A percentile compares a stretch with the other conserved stretches of the same genome.
Conservation (phyloP, 2,113 vertebrate species). For the Anas platyrhynchos region DNA sequence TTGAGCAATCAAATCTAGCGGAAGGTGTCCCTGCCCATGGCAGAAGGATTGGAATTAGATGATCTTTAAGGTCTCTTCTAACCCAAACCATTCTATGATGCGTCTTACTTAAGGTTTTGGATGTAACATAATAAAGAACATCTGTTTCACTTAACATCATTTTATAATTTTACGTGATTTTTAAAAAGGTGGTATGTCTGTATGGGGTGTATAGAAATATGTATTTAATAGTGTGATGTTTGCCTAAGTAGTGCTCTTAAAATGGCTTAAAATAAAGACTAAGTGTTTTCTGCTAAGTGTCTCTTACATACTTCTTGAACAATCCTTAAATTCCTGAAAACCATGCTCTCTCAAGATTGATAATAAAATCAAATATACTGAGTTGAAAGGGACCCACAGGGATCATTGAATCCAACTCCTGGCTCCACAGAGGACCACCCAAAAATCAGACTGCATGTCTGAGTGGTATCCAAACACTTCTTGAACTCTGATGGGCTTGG, state of each 20-base stretch:
- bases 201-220: not conserved
- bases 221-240: not conserved
- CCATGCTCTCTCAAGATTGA: not conserved
- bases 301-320: rapidly evolving
- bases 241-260: not conserved
- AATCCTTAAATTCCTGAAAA: not conserved
- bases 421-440: too few relatives aligned
- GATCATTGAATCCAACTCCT: too few relatives aligned
- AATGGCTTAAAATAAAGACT: not conserved
- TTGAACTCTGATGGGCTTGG: too few relatives aligned
- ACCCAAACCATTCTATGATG: too few relatives aligned
- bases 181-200: not conserved
- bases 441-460: too few relatives aligned
- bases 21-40: too few relatives aligned
- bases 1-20: too few relatives aligned
- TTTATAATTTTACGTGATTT: not conserved
- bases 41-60: too few relatives aligned
- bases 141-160: not conserved
- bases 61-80: too few relatives aligned
- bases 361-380: not conserved
- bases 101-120: not conserved
- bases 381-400: too few relatives aligned
- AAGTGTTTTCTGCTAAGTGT: not conserved
- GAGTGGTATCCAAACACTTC: too few relatives aligned
- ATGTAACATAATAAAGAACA: not conserved